Percentiles rank a stretch among this genome's conserved stretches.
Evolutionary conservation across 2,888 invertebrate genomes (phyloP).

Genomic region (Meta bourneti): DNA sequence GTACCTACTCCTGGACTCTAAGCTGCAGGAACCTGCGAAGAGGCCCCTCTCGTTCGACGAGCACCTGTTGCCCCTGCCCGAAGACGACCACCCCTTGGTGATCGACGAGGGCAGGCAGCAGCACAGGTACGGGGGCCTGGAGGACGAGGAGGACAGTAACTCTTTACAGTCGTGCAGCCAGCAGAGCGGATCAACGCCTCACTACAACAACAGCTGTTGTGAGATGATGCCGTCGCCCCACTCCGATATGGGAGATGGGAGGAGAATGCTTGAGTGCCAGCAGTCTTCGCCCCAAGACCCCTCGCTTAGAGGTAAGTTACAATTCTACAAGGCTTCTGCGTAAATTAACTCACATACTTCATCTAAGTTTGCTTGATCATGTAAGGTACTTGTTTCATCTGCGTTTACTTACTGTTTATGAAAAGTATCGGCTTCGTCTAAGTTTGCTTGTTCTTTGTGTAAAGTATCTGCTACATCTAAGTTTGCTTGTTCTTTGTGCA

Average conservation of each 20-base stretch:
- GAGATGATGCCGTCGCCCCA: constrained; percentile 68
- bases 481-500: too few relatives aligned
- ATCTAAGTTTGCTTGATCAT: background rate
- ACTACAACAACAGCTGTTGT: constrained; percentile 62
- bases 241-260: constrained; percentile 57
- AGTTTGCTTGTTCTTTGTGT: too few relatives aligned
- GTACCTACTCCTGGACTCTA: constrained; percentile 65
- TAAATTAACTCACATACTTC: background rate
- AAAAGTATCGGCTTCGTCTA: too few relatives aligned
- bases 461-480: too few relatives aligned
- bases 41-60: constrained; percentile 68
- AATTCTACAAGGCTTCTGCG: background rate
- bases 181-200: constrained; percentile 65
- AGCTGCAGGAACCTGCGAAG: constrained; percentile 26
- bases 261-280: constrained; percentile 69
- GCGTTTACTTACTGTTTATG: too few relatives aligned
- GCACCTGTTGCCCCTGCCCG: constrained; percentile 75
- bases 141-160: constrained; percentile 66
- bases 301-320: constrained; percentile 65
- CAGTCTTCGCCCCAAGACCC: constrained; percentile 69
- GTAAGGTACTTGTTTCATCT: too few relatives aligned
- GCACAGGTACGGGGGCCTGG: constrained; percentile 43
- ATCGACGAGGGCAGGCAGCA: constrained; percentile 69
- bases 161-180: constrained; percentile 69
- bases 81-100: constrained; percentile 78